phyloP scores from a whole-genome alignment of 2,797 vertebrate species.

The Otolemur crassicaudatus region DNA sequence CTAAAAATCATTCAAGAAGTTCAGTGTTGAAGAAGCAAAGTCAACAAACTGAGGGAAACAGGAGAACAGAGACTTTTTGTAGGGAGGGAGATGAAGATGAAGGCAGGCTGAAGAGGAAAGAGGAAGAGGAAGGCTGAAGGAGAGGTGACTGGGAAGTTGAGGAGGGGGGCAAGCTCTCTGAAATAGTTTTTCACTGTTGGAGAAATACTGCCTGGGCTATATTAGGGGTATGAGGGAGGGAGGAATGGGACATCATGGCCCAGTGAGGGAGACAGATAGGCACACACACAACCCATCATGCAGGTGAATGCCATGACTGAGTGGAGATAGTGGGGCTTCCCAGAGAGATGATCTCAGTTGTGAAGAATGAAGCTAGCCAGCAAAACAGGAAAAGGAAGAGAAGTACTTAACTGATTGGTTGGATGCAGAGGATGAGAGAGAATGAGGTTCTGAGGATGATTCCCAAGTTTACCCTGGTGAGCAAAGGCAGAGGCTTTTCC shows the following conservation, averaged over 20 bases:
- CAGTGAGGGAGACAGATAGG: background rate
- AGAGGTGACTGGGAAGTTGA: background rate
- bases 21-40: background rate
- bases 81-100: background rate
- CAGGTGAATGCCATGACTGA: background rate
- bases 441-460: background rate
- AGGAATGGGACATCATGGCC: too few species aligned
- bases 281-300: background rate
- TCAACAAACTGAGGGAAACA: background rate
- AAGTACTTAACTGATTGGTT: background rate
- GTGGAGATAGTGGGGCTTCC: background rate
- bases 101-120: background rate
- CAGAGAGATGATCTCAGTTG: background rate
- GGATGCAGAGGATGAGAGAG: background rate
- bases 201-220: background rate
- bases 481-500: background rate
- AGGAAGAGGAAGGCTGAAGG: background rate
- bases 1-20: background rate
- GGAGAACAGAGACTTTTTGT: background rate
- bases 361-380: conserved; percentile 2
- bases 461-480: background rate
- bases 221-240: background rate
- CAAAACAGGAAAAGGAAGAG: background rate
- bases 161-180: background rate
- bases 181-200: background rate